Evolutionary conservation across 2,797 vertebrate species (phyloP).

Genomic region (Otus scops): DNA sequence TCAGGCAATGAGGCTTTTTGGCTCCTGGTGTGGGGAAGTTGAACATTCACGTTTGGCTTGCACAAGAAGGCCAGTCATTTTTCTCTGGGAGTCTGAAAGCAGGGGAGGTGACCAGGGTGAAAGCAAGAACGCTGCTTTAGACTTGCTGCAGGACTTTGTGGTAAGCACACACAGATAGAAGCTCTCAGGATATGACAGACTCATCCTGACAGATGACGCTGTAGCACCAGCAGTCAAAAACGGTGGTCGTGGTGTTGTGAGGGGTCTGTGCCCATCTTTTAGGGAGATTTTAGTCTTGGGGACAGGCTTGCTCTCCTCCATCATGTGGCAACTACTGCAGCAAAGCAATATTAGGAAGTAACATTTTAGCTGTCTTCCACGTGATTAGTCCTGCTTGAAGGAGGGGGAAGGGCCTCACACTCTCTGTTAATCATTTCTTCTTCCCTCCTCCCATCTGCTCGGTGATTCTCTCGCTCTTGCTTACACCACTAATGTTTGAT

Average conservation of each 20-base stretch:
- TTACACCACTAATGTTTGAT: background rate
- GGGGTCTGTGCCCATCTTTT: background rate
- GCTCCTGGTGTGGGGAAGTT: background rate
- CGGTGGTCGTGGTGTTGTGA: rapidly evolving
- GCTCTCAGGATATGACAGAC: background rate
- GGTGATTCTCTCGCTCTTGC: background rate
- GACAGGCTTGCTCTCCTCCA: background rate
- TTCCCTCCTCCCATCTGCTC: slow-evolving; percentile 63
- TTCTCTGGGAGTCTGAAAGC: background rate
- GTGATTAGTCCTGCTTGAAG: slow-evolving; percentile 45
- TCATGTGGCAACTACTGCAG: background rate
- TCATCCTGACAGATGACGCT: background rate
- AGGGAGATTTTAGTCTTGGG: background rate
- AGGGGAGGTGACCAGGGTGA: background rate
- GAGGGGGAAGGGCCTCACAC: slow-evolving; percentile 55
- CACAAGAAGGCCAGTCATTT: background rate
- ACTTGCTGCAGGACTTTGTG: background rate
- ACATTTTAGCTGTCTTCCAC: slow-evolving; percentile 55
- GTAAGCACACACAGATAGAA: background rate
- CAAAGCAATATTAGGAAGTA: slow-evolving; percentile 55
- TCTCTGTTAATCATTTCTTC: slow-evolving; percentile 61
- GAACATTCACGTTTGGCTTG: rapidly evolving
- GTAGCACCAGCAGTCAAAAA: background rate
- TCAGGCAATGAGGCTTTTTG: background rate
- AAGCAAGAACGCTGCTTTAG: background rate